Base-by-base conservation (phyloP, 2,888 invertebrate species). In the Oscheius sp. region DNA sequence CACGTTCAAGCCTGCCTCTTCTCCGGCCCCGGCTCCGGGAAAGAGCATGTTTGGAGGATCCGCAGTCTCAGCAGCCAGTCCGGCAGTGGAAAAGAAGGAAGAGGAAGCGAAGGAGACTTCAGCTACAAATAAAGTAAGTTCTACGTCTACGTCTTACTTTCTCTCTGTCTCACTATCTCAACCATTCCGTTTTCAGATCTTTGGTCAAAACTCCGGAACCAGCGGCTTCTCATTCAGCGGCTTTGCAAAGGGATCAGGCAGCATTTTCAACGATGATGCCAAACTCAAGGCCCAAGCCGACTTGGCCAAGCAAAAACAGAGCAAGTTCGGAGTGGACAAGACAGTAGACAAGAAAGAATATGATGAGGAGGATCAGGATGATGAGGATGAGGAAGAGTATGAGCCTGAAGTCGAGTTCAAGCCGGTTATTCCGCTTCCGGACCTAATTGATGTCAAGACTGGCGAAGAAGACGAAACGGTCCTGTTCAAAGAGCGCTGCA, bases 401-500 rank as follows among this genome's bases (percentile, higher is more conserved):
- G 84, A 84, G 73, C 86, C 87, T 9, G 77, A 87, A 7, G 83
- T 82, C 65, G 80, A 89, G 21, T 89, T 86, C 73, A 77, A 79
- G 59, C 89, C 89, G 11, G 86, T 86, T 21, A 74, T 86, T 51
- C 88, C 89, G 2, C 82, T 89, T 13, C 89, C 89, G 5, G 86
- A 85, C 37, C 76, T 87, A 57, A 83, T 89, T 33, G 87, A 89
- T 35, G 87, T 86, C 55, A 73, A 74, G 62, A 89, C 89, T 9
- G 89, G 89, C 7, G 89, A 89, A 74, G 89, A 89, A 73, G 84
- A 82, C 42, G 89, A 89, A 62, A 79, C 82, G 75, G 82, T 87
- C 2, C 68, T 90, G 37, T 91, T 90, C 83, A 80, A 79, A 3
- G 86, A 88, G 47, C 88, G 90, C 59, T 88, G 89, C 72, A 90